Evolutionary conservation across 2,113 vertebrate genomes (phyloP).

Genomic region (Phaethon lepturus): DNA sequence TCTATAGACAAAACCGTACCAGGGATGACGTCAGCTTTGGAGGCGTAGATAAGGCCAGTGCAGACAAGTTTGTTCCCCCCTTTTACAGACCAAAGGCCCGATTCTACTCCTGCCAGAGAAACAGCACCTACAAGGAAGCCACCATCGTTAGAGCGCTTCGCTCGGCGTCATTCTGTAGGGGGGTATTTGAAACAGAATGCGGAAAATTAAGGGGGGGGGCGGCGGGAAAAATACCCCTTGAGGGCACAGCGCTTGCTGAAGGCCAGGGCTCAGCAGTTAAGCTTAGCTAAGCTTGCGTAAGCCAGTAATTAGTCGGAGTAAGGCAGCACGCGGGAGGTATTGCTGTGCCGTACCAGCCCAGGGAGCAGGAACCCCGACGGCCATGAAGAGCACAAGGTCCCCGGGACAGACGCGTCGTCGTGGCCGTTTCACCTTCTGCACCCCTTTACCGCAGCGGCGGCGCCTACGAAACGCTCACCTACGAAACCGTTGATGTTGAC

Average conservation of each 20-base stretch:
- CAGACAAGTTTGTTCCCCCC: slow-evolving; percentile 93
- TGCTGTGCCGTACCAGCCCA: neutral
- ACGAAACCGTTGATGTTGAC: slow-evolving; percentile 83
- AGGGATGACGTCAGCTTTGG: slow-evolving; percentile 85
- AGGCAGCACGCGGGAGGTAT: neutral
- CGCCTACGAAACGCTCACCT: slow-evolving; percentile 73
- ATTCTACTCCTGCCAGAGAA: slow-evolving; percentile 79
- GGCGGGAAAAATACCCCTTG: too few species aligned
- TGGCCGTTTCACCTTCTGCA: too few species aligned
- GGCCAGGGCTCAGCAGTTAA: too few species aligned
- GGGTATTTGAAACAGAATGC: neutral
- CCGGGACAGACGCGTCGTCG: neutral
- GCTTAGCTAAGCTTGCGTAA: neutral
- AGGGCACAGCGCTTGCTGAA: neutral
- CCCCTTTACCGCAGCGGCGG: too few species aligned
- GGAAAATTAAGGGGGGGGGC: neutral
- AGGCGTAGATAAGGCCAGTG: slow-evolving; percentile 83
- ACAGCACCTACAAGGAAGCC: slow-evolving; percentile 79
- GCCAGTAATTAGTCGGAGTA: neutral
- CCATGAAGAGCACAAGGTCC: too few species aligned
- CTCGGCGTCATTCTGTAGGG: accelerated
- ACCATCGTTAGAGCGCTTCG: accelerated
- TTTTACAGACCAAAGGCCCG: slow-evolving; percentile 89
- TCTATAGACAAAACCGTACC: slow-evolving; percentile 84
- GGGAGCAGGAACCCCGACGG: neutral